Conservation (phyloP, 2,113 vertebrate genomes). For the Chlorodrepanis virens region DNA sequence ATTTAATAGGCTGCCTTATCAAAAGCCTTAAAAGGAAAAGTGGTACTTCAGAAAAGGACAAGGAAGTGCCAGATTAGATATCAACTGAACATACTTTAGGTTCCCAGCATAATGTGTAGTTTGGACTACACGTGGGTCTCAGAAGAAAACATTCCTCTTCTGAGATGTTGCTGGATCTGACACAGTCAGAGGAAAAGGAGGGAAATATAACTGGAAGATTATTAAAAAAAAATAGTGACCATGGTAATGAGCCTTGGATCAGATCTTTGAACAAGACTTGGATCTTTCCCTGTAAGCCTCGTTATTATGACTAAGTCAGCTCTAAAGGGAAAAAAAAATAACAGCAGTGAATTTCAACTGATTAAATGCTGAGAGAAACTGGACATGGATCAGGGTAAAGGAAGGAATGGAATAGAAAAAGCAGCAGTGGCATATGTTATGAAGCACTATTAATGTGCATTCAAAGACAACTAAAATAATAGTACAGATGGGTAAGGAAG, state of each 20-base stretch:
- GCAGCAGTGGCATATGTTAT: neutral
- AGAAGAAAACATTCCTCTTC: neutral
- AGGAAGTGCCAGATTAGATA: neutral
- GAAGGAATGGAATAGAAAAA: neutral
- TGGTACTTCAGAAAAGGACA: neutral
- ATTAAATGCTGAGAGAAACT: constrained; percentile 9
- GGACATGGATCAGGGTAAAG: neutral
- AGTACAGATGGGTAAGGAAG: constrained; percentile 46
- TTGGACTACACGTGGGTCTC: neutral
- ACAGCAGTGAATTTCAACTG: neutral
- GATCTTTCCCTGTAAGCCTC: neutral
- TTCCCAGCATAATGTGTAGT: neutral
- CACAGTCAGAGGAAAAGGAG: neutral
- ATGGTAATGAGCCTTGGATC: constrained; percentile 20
- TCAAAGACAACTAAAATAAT: constrained; percentile 15
- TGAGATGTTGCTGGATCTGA: neutral
- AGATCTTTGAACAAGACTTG: constrained; percentile 12
- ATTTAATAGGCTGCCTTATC: neutral
- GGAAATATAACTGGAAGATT: neutral
- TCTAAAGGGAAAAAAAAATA: neutral
- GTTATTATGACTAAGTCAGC: constrained; percentile 11
- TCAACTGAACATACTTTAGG: neutral
- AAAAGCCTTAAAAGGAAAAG: neutral
- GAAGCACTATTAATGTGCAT: neutral
- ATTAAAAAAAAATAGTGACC: neutral